phyloP scores from a whole-genome alignment of 2,797 vertebrate species.

The Poeciliopsis infans region DNA sequence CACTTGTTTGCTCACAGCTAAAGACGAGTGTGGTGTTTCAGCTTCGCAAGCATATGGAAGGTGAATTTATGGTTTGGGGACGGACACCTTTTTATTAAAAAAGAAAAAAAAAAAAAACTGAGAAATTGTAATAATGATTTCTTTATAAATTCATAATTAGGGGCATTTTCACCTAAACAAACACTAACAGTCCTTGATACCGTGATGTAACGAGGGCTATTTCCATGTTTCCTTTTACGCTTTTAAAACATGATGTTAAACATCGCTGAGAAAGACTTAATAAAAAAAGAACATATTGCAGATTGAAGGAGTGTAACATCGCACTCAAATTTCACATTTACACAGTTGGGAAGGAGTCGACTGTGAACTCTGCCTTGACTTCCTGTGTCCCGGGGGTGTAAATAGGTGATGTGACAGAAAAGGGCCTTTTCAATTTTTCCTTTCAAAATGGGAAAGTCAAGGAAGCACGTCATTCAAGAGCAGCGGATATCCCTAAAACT shows the following conservation, averaged over 20 bases:
- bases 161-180: slow-evolving; percentile 14
- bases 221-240: background rate
- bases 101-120: background rate
- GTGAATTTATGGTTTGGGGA: slow-evolving; percentile 4
- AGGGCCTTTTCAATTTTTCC: background rate
- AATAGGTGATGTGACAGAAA: background rate
- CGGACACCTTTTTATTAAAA: slow-evolving; percentile 8
- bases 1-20: slow-evolving; percentile 31
- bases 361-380: background rate
- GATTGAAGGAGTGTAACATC: background rate
- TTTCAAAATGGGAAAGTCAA: background rate
- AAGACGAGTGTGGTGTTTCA: background rate
- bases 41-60: background rate
- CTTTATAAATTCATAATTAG: background rate
- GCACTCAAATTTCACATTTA: background rate
- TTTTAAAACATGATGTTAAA: background rate
- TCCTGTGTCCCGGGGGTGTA: background rate
- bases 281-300: too few species aligned
- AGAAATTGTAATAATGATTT: background rate
- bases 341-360: too few species aligned
- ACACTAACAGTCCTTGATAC: background rate
- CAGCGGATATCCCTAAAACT: background rate
- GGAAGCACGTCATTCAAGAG: background rate
- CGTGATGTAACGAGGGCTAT: background rate
- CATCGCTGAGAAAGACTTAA: background rate